These are phyloP conservation scores for Siderastrea radians DNA, from an alignment of 92 coral and sea anemone genomes.

Conservation along the genomic window DNA sequence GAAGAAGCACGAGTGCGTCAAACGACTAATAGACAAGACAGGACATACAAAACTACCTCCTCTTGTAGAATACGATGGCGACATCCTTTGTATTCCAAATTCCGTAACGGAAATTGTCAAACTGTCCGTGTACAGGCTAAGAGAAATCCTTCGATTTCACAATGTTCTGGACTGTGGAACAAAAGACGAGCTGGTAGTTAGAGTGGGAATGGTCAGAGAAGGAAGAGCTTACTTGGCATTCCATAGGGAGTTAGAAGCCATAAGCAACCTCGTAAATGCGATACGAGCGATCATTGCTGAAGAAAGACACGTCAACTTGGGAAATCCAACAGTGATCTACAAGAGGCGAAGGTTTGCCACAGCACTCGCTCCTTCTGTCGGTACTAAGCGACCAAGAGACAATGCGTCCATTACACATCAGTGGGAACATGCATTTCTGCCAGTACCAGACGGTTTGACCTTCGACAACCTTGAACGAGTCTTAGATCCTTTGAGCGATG, in stretches of 20 bases:
- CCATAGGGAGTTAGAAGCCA: conserved; percentile 58
- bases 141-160: conserved; percentile 68
- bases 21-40: conserved; percentile 40
- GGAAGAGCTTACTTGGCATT: conserved; percentile 61
- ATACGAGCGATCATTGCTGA: conserved; percentile 26
- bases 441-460: conserved; percentile 18
- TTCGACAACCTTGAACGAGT: conserved; percentile 43
- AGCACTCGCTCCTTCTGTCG: conserved; percentile 18
- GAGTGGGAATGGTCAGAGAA: conserved; percentile 74
- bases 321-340: conserved; percentile 36
- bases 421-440: no score
- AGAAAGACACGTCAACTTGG: conserved; percentile 32
- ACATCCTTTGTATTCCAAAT: conserved; percentile 39
- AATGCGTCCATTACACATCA: conserved; percentile 21
- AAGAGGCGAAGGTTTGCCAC: conserved; percentile 50
- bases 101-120: conserved; percentile 65
- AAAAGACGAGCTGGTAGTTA: conserved; percentile 70
- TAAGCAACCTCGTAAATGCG: conserved; percentile 44
- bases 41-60: conserved; percentile 52
- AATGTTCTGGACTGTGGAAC: conserved; percentile 75
- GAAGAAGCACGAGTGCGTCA: conserved; percentile 61
- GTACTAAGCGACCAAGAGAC: conserved; percentile 45
- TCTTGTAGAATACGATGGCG: conserved; percentile 62
- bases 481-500: conserved; percentile 31
- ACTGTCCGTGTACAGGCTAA: conserved; percentile 57